phyloP scores from a whole-genome alignment of 2,888 invertebrate genomes.

The Mesoligia furuncula region DNA sequence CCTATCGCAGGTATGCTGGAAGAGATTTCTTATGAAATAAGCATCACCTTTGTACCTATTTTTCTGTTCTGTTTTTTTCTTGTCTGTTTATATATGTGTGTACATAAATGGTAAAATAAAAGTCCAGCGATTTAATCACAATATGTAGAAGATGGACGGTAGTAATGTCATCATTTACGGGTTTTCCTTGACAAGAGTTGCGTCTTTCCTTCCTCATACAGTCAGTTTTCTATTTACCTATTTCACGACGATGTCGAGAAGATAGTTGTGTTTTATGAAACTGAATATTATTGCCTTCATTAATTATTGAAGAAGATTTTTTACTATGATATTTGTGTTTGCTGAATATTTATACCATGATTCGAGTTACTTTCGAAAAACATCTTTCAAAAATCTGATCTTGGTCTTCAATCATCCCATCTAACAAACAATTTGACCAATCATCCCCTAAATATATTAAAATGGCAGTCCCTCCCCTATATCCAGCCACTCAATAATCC shows the following conservation, averaged over 20 bases:
- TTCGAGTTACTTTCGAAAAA: not conserved
- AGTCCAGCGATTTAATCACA: not conserved
- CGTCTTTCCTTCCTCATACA: not conserved
- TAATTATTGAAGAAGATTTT: not conserved
- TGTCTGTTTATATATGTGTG: no score
- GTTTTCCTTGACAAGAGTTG: not conserved
- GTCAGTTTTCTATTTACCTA: no score
- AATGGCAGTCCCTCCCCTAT: conserved; percentile 73
- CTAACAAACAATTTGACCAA: conserved; percentile 57
- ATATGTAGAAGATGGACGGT: not conserved
- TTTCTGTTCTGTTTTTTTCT: no score
- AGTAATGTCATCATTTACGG: not conserved
- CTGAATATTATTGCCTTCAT: not conserved
- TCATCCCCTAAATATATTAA: conserved; percentile 73
- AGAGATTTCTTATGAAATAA: no score
- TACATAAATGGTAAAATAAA: no score
- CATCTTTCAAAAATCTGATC: not conserved
- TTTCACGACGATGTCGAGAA: not conserved
- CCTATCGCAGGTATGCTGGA: no score
- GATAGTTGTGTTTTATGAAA: not conserved
- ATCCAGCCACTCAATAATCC: conserved; percentile 75
- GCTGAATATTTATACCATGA: not conserved
- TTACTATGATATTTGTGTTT: not conserved
- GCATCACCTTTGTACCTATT: no score
- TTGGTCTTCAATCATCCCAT: conserved; percentile 45